A percentile compares a stretch with the other conserved stretches of the same genome.
These are phyloP conservation scores for Hybos culiciformis DNA, from an alignment of 2,888 invertebrate species.

Conservation along the genomic window DNA sequence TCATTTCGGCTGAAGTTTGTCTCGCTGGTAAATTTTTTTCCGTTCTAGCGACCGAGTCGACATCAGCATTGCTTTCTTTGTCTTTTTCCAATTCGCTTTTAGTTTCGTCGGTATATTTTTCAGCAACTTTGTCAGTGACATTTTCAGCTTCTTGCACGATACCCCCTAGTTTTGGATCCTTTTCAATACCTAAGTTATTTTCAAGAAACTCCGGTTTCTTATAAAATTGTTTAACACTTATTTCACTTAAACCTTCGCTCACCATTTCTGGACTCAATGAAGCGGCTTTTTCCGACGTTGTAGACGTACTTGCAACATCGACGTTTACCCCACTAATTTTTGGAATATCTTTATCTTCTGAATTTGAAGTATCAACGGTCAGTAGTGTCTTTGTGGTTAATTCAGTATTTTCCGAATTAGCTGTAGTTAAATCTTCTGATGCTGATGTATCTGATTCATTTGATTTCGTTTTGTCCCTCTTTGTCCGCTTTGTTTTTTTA, in stretches of 20 bases:
- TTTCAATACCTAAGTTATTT: conserved; percentile 35
- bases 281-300: conserved; percentile 22
- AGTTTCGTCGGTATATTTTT: conserved; percentile 2
- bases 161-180: conserved; percentile 35
- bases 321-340: conserved; percentile 8
- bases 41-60: neutral
- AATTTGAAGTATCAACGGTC: neutral
- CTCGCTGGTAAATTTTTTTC: neutral
- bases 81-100: conserved; percentile 7
- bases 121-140: neutral
- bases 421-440: neutral
- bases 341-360: conserved; percentile 9
- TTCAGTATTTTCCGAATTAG: neutral
- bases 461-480: neutral
- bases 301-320: conserved; percentile 6
- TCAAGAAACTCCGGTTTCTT: conserved; percentile 35
- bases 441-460: neutral
- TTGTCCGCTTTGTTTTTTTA: neutral
- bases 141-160: conserved; percentile 26
- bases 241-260: conserved; percentile 32
- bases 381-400: neutral
- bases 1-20: neutral
- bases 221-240: conserved; percentile 35
- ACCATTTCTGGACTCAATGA: conserved; percentile 32
- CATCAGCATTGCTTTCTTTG: neutral